Base-by-base conservation (phyloP, 2,888 invertebrate species). In the Cybosia mesomella region DNA sequence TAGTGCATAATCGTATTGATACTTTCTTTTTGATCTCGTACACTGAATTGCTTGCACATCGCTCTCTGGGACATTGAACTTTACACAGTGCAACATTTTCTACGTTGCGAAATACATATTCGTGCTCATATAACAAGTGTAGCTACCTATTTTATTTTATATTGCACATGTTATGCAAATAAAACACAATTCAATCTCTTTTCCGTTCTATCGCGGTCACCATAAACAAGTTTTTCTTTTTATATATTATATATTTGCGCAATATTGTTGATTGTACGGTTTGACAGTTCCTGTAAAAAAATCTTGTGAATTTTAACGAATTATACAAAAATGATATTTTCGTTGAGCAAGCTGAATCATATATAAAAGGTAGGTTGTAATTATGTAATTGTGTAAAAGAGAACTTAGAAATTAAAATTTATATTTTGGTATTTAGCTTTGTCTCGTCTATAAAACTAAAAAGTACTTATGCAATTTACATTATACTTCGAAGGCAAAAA, bases 171-270 rank as follows among this genome's bases (percentile, higher is more conserved):
- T 62, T 55, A 18, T 54, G 57, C 36, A 60, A 61, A 36, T 66
- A 69, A 69, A 66, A 74, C 67, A 22, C 64, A 67, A 64, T 69
- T 60, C 58, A 61, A 69, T 67, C 59, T 70, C 43, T 43, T 58
- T 74, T 68, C 53, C 34, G 70, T 68, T 71, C 53, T 64, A 22
- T 64, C 21, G 61, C 24, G 68, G 53, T 39, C 9, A 66, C 71
- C 63, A 74, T 72, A 74, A 72, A 69, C 67, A 66, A 24, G 62
- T 58, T 73, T 68, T 74, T 54, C 8, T 62, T 34, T 54, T 15
- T 34, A 22, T 32, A 49, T 60, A 67, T 22, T 63, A 28, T 49
- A n/a, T n/a, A n/a, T 32, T 18, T 22, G 34, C 58, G 32, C 53
- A 54, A 54, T 34, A 11, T 11, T 18, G 24, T 15, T n/a, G 7